Base-by-base conservation (phyloP, 2,113 vertebrate species). In the Glaucidium brasilianum region DNA sequence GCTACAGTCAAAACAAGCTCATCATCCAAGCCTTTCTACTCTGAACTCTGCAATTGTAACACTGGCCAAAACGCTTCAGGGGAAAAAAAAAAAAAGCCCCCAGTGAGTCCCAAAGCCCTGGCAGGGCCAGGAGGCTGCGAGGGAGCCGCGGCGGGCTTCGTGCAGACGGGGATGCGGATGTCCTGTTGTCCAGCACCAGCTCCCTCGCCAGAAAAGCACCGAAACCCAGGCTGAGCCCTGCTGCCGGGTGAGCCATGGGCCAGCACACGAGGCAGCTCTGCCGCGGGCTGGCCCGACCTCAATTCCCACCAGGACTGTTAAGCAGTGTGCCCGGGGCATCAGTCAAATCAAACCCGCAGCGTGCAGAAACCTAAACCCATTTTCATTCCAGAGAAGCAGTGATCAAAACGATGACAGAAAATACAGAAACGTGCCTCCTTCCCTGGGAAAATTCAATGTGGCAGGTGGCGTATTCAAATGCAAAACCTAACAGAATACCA, bases 161-260 rank as follows among this genome's bases (percentile, higher is more conserved):
- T 45, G 39, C 39, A 11, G 39, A 12, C 39, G 39, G 39, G 39
- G 39, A 39, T 12, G 39, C 39, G 39, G 39, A 39, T 11, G 37
- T 11, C 15, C 27, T 5, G 22, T 25, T 39, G 16, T 25, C 62
- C 78, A 11, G 2, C 18, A 72, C n/a, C 1, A 30, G 39, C 66
- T 37, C 6, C 3, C 43, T 17, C 14, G 2, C n/a, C 9, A 14
- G 45, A 19, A 37, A 43, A 22, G 23, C 26, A 6, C 1, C 27
- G 4, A 12, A 29, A 53, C 5, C 18, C 43, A 11, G 10, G 15
- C 12, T 6, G 60, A 37, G 23, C 1, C 45, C 56, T 37, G 12
- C 52, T n/a, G 30, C 52, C 2, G 12, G 66, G 3, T 1, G 55
- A 18, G 27, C 37, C 4, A 5, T 5, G 1, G 21, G 16, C 5